Percentiles rank a stretch among this genome's conserved stretches.
Evolutionary conservation across 2,113 vertebrate species (phyloP).

Genomic region (Fulica atra): DNA sequence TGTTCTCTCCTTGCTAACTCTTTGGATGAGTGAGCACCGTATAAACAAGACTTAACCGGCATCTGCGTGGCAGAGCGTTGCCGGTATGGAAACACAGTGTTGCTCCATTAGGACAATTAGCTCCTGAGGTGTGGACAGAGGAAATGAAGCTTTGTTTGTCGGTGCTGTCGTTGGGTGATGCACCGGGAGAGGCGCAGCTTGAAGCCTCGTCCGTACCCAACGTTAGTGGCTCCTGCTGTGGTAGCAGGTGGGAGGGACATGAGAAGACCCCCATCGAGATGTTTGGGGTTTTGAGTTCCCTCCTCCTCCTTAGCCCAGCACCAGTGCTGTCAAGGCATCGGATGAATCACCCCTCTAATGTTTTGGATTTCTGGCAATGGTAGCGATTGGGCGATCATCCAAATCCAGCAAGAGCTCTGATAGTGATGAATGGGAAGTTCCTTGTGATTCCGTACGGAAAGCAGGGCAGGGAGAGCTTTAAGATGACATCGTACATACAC

Average conservation of each 20-base stretch:
- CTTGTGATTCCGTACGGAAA: not conserved
- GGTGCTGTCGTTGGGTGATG: fast-evolving
- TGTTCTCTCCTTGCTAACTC: slow-evolving; percentile 51
- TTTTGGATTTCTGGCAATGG: not conserved
- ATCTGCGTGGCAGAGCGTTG: not conserved
- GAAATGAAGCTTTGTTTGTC: not conserved
- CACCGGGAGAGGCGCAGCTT: not conserved
- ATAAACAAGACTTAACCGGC: slow-evolving; percentile 20
- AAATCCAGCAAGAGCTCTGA: not conserved
- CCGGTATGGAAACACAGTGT: not conserved
- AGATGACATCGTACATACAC: not conserved
- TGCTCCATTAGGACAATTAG: not conserved
- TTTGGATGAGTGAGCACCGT: slow-evolving; percentile 27
- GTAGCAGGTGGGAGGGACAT: fast-evolving
- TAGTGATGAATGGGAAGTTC: slow-evolving; percentile 4
- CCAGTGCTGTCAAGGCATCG: slow-evolving; percentile 8
- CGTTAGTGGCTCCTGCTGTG: not conserved
- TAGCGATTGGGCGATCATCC: not conserved
- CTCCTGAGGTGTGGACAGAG: not conserved
- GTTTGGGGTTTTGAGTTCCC: not conserved
- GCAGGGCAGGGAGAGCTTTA: not conserved
- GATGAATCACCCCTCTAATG: slow-evolving; percentile 19
- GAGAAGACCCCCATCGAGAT: not conserved
- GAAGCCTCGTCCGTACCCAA: fast-evolving
- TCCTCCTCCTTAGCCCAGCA: not conserved